Evolutionary conservation across 1,140 invertebrate genomes (phyloP).

Genomic region (Achatina immaculata): DNA sequence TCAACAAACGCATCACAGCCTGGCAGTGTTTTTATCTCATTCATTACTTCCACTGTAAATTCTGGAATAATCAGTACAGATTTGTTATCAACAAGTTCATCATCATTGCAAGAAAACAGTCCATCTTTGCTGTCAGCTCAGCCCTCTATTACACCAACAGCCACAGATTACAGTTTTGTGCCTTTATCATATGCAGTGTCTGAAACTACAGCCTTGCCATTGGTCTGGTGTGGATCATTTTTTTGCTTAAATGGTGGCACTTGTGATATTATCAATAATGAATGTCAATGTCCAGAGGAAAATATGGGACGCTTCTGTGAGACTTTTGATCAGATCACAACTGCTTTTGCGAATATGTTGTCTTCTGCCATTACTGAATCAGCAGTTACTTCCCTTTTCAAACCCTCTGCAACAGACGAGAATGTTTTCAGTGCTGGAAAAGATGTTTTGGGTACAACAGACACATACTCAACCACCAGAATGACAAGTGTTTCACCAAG

Average conservation of each 20-base stretch:
- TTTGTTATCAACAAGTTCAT: no score
- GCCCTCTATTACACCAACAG: no score
- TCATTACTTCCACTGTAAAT: no score
- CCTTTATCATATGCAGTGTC: neutral
- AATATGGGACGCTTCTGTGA: slow-evolving; percentile 26
- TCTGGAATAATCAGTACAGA: no score
- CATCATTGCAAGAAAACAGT: no score
- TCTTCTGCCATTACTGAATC: no score
- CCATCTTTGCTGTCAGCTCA: no score
- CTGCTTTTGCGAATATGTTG: no score
- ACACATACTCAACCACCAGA: neutral
- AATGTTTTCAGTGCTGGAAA: neutral
- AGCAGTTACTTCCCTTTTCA: neutral
- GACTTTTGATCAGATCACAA: neutral
- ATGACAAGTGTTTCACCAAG: no score
- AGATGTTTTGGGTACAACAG: neutral
- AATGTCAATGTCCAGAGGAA: neutral
- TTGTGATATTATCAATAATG: neutral
- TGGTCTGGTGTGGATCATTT: neutral
- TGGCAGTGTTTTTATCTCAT: no score
- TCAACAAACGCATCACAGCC: no score
- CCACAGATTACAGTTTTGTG: no score
- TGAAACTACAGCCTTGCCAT: neutral
- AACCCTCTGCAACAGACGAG: neutral
- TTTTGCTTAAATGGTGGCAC: slow-evolving; percentile 12